Base-by-base conservation (phyloP, 1,140 invertebrate species). In the Pemphigus obesinymphae region DNA sequence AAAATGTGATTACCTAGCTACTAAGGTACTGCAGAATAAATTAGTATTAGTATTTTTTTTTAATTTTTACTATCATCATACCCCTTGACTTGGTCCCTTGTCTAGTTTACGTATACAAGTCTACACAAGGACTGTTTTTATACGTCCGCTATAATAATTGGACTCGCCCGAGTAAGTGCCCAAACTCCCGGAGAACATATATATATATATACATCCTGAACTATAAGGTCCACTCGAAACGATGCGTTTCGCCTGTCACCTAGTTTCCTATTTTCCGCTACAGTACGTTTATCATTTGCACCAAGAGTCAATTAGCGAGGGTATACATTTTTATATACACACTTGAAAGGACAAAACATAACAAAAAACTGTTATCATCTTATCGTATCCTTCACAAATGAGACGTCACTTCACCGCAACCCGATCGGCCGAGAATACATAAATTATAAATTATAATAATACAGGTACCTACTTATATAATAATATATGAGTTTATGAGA, bases 261-360 rank as follows among this genome's bases (percentile, higher is more conserved):
- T 48, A 55, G 29, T 50, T 53, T 5, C 48, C 43, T n/a, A n/a
- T n/a, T 17, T 37, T 53, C 20, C 34, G n/a, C 29, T n/a, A 11
- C 45, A 34, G 11, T 6, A 50, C 48, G 53, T 75, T 75, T 75
- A 53, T 75, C 72, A 75, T 75, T 75, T 75, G 17, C 48, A 50
- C 72, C 13, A 29, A 75, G 72, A 29, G 72, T 75, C 29, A 75
- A 75, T 75, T 75, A 75, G 72, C 23, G 45, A 75, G 20, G 26
- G 29, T 23, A 75, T 55, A 8, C 43, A 75, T 31, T 75, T 75
- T 75, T 75, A 75, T 75, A 50, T 53, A 75, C 17, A 73, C n/a
- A 75, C 72, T 75, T 34, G 7, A 55, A 29, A 8, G 3, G 26
- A 53, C 29, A 31, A 26, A n/a, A n/a, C n/a, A n/a, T n/a, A 17